Evolutionary conservation across 92 coral and sea anemone genomes (phyloP), one percentile per base, ranked within the genome.

Genomic region (Zoanthus gigantus): DNA sequence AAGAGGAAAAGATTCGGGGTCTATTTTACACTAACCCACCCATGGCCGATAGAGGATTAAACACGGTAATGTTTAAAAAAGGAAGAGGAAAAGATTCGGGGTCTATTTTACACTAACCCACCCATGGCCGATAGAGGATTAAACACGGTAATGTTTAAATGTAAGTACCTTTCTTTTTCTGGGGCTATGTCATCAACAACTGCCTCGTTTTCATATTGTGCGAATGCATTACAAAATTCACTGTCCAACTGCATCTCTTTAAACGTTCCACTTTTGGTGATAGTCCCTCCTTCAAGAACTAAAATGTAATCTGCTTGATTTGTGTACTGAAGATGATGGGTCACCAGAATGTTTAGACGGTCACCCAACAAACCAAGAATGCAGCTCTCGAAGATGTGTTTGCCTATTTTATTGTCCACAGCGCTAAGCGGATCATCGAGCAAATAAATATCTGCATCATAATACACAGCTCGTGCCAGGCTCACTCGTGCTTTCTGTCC

Each of bases 391-490:
- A 74, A 74, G 79, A 74, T 74, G 34, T 74, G 79, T 46, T 74
- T 46, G 18, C 79, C 79, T 6, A 74, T 58, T 74, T 74, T 74
- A 57, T 47, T 74, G 61, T 74, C 79, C 14, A 74, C 79, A 13
- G 79, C 79, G 17, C 79, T 74, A 6, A 74, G 79, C 10, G 79
- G 79, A 44, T 74, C 79, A 28, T 74, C 79, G 37, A 74, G 32
- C 61, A 74, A 17, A 30, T 74, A 74, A 16, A 74, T 14, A 46
- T 74, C 79, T 0, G 79, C 61, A n/a, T 74, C 79, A 18, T 47
- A 74, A 30, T 74, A 74, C 79, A 74, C 79, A 46, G 79, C 79
- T 48, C 79, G 79, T 74, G 79, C 79, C 79, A 74, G 79, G 60
- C 79, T 74, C 5, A 74, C 79, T 18, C 79, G 79, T n/a, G 79